A percentile compares a stretch with the other conserved stretches of the same genome.
phyloP scores from a whole-genome alignment of 2,888 invertebrate genomes.

The Caenorhabditis panamensis region DNA sequence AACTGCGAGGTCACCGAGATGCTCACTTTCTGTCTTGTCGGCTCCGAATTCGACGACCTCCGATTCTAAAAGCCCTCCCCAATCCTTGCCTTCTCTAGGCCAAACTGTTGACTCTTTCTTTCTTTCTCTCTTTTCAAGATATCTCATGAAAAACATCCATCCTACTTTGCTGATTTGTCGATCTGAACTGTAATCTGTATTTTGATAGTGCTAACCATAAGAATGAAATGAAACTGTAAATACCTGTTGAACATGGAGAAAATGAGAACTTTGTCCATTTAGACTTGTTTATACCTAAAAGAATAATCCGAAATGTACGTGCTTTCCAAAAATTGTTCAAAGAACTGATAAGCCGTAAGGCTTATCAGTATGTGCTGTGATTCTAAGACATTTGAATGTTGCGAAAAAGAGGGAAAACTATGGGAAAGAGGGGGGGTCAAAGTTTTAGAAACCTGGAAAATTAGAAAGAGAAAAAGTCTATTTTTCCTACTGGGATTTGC shows the following conservation, averaged over 20 bases:
- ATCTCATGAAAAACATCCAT: too few species aligned
- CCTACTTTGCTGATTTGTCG: too few species aligned
- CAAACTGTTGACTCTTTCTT: not conserved
- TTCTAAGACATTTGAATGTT: not conserved
- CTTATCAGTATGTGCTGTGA: not conserved
- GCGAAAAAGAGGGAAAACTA: not conserved
- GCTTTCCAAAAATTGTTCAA: not conserved
- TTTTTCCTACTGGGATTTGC: too few species aligned
- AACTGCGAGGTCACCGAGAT: constrained; percentile 44
- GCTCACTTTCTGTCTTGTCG: constrained; percentile 37
- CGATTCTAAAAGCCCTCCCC: not conserved
- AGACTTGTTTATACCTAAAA: too few species aligned
- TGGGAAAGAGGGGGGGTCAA: not conserved
- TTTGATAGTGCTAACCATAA: too few species aligned
- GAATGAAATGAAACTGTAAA: too few species aligned
- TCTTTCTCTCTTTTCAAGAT: not conserved
- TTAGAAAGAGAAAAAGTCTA: too few species aligned
- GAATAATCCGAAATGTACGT: not conserved
- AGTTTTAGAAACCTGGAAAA: not conserved
- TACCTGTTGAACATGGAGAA: too few species aligned
- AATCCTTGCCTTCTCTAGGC: too few species aligned
- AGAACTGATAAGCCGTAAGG: not conserved
- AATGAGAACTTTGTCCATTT: too few species aligned
- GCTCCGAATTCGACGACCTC: constrained; percentile 17
- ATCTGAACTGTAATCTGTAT: too few species aligned